phyloP scores from a whole-genome alignment of 2,888 invertebrate genomes.

The Chouioia cunea region DNA sequence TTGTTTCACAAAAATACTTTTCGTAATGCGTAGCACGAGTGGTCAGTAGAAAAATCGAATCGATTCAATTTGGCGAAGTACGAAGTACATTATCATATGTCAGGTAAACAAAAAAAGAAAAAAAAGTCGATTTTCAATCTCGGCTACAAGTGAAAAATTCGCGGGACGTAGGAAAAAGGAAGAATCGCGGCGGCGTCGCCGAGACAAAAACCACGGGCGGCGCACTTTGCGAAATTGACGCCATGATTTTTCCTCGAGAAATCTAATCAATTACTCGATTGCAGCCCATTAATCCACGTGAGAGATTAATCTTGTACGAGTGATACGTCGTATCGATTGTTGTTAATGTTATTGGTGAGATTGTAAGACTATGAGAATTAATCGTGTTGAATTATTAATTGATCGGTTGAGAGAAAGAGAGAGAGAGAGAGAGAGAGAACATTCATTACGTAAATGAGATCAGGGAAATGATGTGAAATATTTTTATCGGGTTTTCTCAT shows the following conservation, averaged over 20 bases:
- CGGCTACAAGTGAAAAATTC: slow-evolving; percentile 28
- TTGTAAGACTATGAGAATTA: neutral
- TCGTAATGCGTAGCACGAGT: too few relatives aligned
- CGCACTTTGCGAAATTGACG: slow-evolving; percentile 45
- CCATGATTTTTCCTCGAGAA: slow-evolving; percentile 21
- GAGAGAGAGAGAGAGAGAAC: neutral
- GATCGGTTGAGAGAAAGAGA: slow-evolving; percentile 1
- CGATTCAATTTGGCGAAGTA: too few relatives aligned
- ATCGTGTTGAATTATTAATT: too few relatives aligned
- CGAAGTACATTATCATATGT: too few relatives aligned
- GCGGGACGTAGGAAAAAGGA: neutral
- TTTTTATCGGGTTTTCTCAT: too few relatives aligned
- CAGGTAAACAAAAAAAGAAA: slow-evolving; percentile 1
- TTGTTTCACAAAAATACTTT: too few relatives aligned
- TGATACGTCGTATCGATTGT: slow-evolving; percentile 31
- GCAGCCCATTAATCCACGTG: slow-evolving; percentile 34
- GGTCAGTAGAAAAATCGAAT: too few relatives aligned
- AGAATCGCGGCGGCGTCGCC: neutral
- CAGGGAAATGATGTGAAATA: too few relatives aligned
- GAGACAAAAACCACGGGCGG: slow-evolving; percentile 10
- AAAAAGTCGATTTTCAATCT: slow-evolving; percentile 36
- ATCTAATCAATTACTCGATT: slow-evolving; percentile 37
- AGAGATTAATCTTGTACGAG: slow-evolving; percentile 38
- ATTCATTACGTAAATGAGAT: too few relatives aligned
- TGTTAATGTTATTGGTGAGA: too few relatives aligned